Evolutionary conservation across 2,113 vertebrate species (phyloP).

Genomic region (Phylloscopus trochilus): DNA sequence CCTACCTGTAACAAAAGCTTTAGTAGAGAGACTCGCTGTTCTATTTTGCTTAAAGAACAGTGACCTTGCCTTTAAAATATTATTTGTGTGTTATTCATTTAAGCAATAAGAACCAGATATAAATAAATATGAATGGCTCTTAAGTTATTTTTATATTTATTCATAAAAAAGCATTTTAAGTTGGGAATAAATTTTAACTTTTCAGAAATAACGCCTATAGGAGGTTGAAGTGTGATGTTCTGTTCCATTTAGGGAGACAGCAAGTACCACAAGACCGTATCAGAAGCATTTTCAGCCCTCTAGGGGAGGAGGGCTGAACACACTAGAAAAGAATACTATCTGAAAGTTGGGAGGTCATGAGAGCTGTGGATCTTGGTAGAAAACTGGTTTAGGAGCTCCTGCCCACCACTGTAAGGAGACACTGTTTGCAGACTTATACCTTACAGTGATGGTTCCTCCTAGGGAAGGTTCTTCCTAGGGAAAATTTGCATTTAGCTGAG

Average conservation of each 20-base stretch:
- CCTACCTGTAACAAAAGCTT: neutral
- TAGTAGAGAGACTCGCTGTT: neutral
- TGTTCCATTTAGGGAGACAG: neutral
- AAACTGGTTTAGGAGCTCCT: neutral
- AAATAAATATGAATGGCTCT: neutral
- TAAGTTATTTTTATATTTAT: neutral
- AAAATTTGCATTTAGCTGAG: neutral
- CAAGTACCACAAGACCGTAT: neutral
- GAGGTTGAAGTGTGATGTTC: neutral
- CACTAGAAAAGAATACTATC: neutral
- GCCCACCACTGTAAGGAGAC: neutral
- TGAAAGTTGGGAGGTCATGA: neutral
- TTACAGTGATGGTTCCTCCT: neutral
- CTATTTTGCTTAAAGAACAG: neutral
- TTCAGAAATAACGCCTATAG: neutral
- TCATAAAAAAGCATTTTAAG: neutral
- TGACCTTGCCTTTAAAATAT: neutral
- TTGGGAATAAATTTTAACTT: neutral
- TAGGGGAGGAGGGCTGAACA: neutral
- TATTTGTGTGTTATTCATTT: neutral
- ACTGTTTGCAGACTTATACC: fast-evolving
- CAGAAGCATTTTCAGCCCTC: neutral
- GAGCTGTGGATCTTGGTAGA: neutral
- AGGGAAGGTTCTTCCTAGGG: neutral
- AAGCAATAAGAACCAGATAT: neutral